Evolutionary conservation across 1,140 invertebrate species (phyloP).

Genomic region (Drosophila erecta): DNA sequence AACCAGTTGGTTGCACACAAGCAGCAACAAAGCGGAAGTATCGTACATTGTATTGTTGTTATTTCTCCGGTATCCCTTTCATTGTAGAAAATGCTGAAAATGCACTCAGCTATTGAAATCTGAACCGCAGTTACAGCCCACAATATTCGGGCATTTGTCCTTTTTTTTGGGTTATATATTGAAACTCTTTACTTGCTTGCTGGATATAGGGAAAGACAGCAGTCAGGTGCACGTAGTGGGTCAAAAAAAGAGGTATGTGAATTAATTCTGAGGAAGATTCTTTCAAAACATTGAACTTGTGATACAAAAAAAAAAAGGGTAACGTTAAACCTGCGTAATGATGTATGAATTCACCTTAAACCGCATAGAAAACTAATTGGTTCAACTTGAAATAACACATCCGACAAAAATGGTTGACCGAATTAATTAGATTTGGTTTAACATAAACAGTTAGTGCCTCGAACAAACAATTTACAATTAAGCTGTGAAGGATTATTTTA

Average conservation of each 20-base stretch:
- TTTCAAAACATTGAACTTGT: not conserved
- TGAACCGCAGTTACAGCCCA: conserved; percentile 27
- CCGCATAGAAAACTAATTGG: too few species aligned
- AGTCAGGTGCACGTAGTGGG: conserved; percentile 4
- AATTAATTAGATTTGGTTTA: not conserved
- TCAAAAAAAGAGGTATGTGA: not conserved
- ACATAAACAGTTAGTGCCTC: not conserved
- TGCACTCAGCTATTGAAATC: conserved; percentile 78
- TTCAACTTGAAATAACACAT: not conserved
- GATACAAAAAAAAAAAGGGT: too few species aligned
- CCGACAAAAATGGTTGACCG: not conserved
- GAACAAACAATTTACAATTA: not conserved
- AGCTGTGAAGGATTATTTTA: too few species aligned
- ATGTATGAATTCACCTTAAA: too few species aligned
- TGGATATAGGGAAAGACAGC: conserved; percentile 42
- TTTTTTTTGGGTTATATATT: conserved; percentile 20
- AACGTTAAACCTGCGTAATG: too few species aligned
- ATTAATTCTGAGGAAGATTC: not conserved
- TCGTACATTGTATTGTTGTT: conserved; percentile 54
- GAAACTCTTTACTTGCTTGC: conserved; percentile 15
- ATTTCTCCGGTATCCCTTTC: conserved; percentile 34
- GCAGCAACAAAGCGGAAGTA: conserved; percentile 26
- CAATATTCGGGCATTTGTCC: conserved; percentile 69
- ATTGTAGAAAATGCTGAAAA: conserved; percentile 73
- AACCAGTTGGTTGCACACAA: conserved; percentile 50